A percentile compares a stretch with the other conserved stretches of the same genome.
Evolutionary conservation across 2,797 vertebrate genomes (phyloP).

Genomic region (Rhynchonycteris naso): DNA sequence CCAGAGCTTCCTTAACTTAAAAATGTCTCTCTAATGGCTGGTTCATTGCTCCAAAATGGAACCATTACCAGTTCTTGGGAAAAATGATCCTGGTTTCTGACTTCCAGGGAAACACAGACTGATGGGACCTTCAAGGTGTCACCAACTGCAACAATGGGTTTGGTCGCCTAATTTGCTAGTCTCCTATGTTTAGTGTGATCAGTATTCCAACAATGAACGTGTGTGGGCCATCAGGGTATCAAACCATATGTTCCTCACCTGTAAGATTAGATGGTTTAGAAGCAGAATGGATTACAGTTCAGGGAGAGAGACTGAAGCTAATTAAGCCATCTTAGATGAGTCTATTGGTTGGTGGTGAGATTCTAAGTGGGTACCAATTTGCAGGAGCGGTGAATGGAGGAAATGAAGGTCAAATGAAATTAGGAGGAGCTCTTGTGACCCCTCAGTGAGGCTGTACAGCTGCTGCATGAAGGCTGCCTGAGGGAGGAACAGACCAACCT

Average conservation of each 20-base stretch:
- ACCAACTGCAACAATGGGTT: background rate
- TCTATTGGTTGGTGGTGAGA: background rate
- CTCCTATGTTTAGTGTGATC: background rate
- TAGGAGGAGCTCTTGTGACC: background rate
- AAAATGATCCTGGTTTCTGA: background rate
- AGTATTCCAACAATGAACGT: background rate
- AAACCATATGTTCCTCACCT: background rate
- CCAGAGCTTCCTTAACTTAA: slow-evolving; percentile 12
- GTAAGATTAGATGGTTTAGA: background rate
- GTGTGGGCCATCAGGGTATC: background rate
- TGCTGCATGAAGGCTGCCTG: background rate
- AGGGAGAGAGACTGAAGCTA: background rate
- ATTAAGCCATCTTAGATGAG: background rate
- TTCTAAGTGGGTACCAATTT: background rate
- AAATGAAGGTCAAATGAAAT: background rate
- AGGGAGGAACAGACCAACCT: background rate
- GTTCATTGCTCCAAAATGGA: background rate
- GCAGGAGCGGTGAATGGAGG: background rate
- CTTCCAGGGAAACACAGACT: background rate
- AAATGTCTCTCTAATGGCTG: background rate
- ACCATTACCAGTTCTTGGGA: background rate
- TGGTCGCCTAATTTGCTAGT: background rate
- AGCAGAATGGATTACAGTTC: slow-evolving; percentile 27
- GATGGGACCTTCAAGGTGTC: background rate
- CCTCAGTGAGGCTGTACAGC: background rate